A percentile compares a stretch with the other conserved stretches of the same genome.
phyloP scores from a whole-genome alignment of 2,797 vertebrate genomes.

The Enoplosus armatus region DNA sequence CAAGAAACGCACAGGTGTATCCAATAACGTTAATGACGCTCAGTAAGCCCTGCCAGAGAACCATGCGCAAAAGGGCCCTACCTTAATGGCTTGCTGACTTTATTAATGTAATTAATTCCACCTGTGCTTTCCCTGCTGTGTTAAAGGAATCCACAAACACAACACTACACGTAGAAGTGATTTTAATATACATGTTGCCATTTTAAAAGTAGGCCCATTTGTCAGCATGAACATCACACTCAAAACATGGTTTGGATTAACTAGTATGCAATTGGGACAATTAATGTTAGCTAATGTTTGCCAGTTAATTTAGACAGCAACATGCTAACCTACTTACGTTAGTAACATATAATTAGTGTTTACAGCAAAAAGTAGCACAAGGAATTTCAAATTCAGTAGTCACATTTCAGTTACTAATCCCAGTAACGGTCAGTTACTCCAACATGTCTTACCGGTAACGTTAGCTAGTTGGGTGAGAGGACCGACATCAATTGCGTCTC shows the following conservation, averaged over 20 bases:
- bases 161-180: no score
- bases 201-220: not conserved
- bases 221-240: not conserved
- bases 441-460: conserved; percentile 1
- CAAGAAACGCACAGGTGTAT: not conserved
- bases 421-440: not conserved
- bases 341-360: not conserved
- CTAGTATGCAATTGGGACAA: no score
- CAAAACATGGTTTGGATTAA: not conserved
- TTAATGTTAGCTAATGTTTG: not conserved
- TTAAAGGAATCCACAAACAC: not conserved
- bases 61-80: no score
- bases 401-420: not conserved
- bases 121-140: not conserved
- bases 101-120: not conserved
- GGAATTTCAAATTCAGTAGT: not conserved
- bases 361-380: not conserved
- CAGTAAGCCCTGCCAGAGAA: not conserved
- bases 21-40: not conserved
- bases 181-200: not conserved
- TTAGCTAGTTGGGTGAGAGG: fast-evolving
- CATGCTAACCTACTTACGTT: no score
- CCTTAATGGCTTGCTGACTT: not conserved
- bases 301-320: not conserved
- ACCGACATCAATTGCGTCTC: not conserved